Evolutionary conservation across 2,797 vertebrate species (phyloP).

Genomic region (Helostoma temminkii): DNA sequence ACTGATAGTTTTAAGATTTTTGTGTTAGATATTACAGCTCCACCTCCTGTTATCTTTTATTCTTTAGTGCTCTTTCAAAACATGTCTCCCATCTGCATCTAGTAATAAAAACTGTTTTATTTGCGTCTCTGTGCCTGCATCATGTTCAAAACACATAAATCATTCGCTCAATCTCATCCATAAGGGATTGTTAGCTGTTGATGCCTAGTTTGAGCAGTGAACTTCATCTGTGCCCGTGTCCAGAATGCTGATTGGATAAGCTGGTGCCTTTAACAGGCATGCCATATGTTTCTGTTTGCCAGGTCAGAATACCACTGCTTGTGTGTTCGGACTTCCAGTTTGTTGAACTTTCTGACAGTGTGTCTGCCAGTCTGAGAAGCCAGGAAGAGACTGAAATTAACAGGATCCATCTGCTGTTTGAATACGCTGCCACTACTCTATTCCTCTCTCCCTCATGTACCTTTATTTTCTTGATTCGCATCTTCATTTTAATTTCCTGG

Average conservation of each 20-base stretch:
- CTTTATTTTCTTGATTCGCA: background rate
- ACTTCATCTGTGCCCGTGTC: background rate
- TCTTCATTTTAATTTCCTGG: background rate
- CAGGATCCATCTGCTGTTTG: slow-evolving; percentile 3
- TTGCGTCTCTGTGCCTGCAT: background rate
- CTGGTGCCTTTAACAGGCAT: background rate
- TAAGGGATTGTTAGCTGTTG: background rate
- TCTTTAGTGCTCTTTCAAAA: background rate
- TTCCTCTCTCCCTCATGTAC: too few species aligned
- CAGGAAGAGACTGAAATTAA: background rate
- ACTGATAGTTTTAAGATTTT: too few species aligned
- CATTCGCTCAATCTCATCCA: background rate
- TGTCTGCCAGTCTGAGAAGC: background rate
- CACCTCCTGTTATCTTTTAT: background rate
- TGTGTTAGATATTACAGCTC: background rate
- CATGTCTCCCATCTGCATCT: background rate
- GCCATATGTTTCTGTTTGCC: background rate
- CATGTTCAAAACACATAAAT: background rate
- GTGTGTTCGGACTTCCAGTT: slow-evolving; percentile 5
- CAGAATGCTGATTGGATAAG: background rate
- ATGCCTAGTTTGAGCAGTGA: background rate
- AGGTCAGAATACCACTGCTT: background rate
- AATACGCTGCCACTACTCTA: background rate
- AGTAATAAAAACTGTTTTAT: background rate
- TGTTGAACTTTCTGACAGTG: background rate